A percentile compares a stretch with the other conserved stretches of the same genome.
phyloP scores from a whole-genome alignment of 2,888 invertebrate species.

The Cremastinae sp. region DNA sequence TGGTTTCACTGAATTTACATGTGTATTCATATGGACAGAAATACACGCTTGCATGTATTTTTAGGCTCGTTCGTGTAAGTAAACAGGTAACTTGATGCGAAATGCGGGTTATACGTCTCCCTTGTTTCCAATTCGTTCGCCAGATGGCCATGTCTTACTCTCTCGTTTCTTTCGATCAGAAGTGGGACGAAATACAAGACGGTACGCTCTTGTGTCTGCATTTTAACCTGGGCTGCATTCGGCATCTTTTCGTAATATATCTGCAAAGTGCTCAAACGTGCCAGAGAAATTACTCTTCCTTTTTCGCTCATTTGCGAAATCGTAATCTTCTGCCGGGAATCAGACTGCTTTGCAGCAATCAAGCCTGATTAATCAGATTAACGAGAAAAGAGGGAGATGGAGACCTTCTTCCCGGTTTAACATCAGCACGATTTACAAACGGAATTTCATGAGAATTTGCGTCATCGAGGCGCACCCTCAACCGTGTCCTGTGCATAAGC shows the following conservation, averaged over 20 bases:
- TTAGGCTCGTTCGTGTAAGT: neutral
- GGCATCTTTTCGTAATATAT: conserved; percentile 53
- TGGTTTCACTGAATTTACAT: conserved; percentile 13
- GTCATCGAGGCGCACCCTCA: conserved; percentile 13
- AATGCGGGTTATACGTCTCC: conserved; percentile 22
- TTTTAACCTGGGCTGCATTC: conserved; percentile 55
- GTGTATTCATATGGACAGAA: neutral
- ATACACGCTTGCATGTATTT: neutral
- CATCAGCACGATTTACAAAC: conserved; percentile 23
- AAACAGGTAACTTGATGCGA: neutral
- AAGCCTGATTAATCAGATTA: conserved; percentile 60
- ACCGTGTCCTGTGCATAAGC: neutral
- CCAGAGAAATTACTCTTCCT: conserved; percentile 20
- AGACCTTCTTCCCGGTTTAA: neutral
- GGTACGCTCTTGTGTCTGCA: neutral
- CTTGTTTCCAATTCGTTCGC: conserved; percentile 25
- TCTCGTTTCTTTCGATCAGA: conserved; percentile 6
- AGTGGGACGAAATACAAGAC: conserved; percentile 4
- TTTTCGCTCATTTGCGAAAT: conserved; percentile 18
- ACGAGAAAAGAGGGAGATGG: conserved; percentile 37
- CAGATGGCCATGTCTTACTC: conserved; percentile 12
- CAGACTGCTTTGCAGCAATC: conserved; percentile 55
- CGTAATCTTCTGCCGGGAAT: conserved; percentile 54
- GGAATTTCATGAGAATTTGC: conserved; percentile 53
- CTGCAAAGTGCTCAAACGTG: conserved; percentile 36